These are phyloP conservation scores for Laupala kohalensis DNA, from an alignment of 1,140 invertebrate species.

Conservation along the genomic window DNA sequence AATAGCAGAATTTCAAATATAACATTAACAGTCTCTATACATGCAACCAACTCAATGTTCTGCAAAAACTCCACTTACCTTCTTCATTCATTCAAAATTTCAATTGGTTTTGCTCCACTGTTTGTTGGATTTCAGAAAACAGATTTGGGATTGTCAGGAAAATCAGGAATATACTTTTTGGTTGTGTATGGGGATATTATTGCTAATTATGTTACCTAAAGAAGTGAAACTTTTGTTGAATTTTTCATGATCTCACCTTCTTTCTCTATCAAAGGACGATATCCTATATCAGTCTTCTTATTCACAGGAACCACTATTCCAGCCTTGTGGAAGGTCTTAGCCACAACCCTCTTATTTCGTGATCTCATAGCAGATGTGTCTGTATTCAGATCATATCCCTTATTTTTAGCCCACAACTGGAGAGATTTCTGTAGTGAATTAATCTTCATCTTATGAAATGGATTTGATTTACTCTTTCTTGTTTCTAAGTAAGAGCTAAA, in stretches of 20 bases:
- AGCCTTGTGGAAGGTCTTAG: slow-evolving; percentile 68
- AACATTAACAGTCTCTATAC: no score
- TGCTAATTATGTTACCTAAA: no score
- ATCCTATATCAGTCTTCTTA: slow-evolving; percentile 65
- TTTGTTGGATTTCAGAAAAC: no score
- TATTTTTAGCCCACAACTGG: slow-evolving; percentile 45
- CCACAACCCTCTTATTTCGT: slow-evolving; percentile 52
- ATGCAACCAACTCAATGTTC: no score
- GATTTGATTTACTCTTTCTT: slow-evolving; percentile 41
- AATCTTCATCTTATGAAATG: slow-evolving; percentile 48
- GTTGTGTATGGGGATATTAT: no score
- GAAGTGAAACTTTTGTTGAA: no score
- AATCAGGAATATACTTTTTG: no score
- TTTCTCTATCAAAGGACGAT: slow-evolving; percentile 56
- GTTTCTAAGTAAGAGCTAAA: slow-evolving; percentile 47
- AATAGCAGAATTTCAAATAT: no score
- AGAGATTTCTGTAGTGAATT: slow-evolving; percentile 44
- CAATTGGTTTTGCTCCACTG: no score
- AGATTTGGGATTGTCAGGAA: no score
- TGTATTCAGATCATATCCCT: slow-evolving; percentile 45
- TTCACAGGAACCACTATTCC: slow-evolving; percentile 83
- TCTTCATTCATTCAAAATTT: no score
- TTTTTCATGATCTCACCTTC: slow-evolving; percentile 43
- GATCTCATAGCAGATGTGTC: slow-evolving; percentile 43
- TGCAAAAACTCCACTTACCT: no score